Conservation (phyloP, 2,888 invertebrate genomes). For the Drepana falcataria region DNA sequence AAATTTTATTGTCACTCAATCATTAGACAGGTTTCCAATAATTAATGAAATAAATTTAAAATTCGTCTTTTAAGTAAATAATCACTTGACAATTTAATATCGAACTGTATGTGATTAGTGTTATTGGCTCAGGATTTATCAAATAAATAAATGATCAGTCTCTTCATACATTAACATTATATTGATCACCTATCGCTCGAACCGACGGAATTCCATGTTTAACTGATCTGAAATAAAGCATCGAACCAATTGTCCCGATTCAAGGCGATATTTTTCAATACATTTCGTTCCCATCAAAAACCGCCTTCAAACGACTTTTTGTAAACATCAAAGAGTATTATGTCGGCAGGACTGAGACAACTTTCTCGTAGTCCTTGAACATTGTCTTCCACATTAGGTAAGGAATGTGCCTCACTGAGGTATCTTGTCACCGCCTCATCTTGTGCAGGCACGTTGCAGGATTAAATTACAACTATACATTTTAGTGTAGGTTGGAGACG, state of each 20-base stretch:
- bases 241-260: neutral
- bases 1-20: no score
- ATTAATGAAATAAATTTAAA: no score
- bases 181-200: no score
- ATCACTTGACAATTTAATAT: no score
- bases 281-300: constrained; percentile 10
- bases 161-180: no score
- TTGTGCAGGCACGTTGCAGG: constrained; percentile 52
- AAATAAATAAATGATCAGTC: no score
- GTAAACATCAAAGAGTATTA: constrained; percentile 11
- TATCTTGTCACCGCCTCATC: constrained; percentile 37
- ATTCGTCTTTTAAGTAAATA: no score
- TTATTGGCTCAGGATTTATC: no score
- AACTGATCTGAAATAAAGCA: neutral
- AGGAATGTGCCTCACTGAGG: constrained; percentile 47
- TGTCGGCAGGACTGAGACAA: constrained; percentile 33
- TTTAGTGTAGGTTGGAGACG: no score
- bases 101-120: no score
- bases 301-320: constrained; percentile 23
- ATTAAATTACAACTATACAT: constrained; percentile 12
- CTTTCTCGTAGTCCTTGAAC: constrained; percentile 54
- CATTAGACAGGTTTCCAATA: no score
- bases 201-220: no score
- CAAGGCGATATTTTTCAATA: neutral
- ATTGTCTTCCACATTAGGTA: constrained; percentile 76